Conservation (phyloP, 2,113 vertebrate genomes). For the Anoura caudifer region DNA sequence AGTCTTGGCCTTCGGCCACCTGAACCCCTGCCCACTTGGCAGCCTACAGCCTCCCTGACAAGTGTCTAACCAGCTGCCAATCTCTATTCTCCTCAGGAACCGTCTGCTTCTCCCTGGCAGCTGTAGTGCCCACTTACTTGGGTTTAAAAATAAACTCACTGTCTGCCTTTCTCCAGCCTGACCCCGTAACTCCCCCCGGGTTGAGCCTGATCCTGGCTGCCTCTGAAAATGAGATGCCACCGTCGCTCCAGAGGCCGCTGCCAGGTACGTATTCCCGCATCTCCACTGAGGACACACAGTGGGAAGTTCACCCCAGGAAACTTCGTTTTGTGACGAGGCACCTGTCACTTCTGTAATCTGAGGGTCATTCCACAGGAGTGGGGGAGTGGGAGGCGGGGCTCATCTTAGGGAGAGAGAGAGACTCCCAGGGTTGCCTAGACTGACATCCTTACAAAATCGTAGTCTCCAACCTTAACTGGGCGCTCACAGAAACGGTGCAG, state of each 20-base stretch:
- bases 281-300: background rate
- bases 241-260: background rate
- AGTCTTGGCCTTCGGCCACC: background rate
- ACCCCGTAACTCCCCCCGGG: background rate
- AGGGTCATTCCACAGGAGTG: background rate
- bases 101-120: constrained; percentile 41
- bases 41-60: constrained; percentile 17
- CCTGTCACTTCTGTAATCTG: background rate
- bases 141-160: constrained; percentile 64
- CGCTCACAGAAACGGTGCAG: background rate
- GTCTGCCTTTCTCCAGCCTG: constrained; percentile 38
- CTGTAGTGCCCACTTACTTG: constrained; percentile 59
- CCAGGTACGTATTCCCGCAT: rapidly evolving
- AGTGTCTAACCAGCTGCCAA: constrained; percentile 54
- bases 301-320: background rate
- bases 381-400: background rate
- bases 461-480: background rate
- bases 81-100: constrained; percentile 25
- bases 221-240: background rate
- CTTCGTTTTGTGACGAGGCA: background rate
- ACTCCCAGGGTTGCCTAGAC: background rate
- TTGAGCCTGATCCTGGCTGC: background rate
- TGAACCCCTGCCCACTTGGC: constrained; percentile 40
- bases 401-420: background rate
- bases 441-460: background rate